Evolutionary conservation across 2,113 vertebrate genomes (phyloP).

Genomic region (Parus major): DNA sequence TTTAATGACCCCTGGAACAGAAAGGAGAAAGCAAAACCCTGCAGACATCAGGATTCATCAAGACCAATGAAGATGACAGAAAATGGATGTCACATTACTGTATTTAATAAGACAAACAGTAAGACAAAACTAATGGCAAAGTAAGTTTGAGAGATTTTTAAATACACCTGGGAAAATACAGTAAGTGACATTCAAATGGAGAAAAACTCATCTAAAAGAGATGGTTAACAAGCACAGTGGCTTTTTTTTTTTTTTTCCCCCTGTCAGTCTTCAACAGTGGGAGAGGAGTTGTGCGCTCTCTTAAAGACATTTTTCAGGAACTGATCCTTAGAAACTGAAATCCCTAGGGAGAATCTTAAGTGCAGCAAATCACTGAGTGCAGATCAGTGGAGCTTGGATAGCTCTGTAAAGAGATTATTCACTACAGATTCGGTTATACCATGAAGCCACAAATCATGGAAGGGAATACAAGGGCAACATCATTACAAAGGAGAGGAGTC

Average conservation of each 20-base stretch:
- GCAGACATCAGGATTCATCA: not conserved
- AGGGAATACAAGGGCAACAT: not conserved
- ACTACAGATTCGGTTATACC: not conserved
- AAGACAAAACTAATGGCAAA: not conserved
- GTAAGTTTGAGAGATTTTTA: not conserved
- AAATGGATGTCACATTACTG: not conserved
- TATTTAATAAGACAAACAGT: not conserved
- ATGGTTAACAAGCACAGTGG: not conserved
- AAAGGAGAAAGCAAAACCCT: not conserved
- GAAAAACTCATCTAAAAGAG: not conserved
- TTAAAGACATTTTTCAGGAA: not conserved
- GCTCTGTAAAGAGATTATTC: not conserved
- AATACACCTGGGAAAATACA: not conserved
- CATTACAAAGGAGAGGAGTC: not conserved
- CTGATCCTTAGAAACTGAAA: conserved; percentile 4
- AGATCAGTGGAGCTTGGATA: not conserved
- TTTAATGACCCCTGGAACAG: not conserved
- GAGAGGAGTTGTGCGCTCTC: not conserved
- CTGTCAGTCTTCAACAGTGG: not conserved
- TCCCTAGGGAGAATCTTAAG: not conserved
- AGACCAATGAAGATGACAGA: not conserved
- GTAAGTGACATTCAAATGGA: not conserved
- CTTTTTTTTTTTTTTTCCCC: not conserved
- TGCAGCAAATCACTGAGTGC: not conserved
- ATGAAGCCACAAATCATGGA: not conserved